Evolutionary conservation across 2,888 invertebrate species (phyloP).

Genomic region (Nomada fabriciana): DNA sequence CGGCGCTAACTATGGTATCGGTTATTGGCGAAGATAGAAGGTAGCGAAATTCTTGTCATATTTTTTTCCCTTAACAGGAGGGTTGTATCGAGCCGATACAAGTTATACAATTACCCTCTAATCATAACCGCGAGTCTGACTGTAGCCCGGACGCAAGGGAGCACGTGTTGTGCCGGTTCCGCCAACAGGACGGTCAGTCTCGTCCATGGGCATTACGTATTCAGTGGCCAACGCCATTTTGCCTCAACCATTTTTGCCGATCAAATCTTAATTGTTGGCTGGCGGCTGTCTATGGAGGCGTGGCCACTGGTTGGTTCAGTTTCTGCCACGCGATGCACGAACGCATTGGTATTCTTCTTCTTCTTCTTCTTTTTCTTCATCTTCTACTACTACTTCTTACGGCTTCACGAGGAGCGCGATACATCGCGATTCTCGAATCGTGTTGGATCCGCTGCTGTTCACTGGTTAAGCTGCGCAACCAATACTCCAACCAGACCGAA

Average conservation of each 20-base stretch:
- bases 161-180: conserved; percentile 64
- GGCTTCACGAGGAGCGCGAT: conserved; percentile 46
- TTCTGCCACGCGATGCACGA: conserved; percentile 84
- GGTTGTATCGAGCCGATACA: conserved; percentile 25
- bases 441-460: conserved; percentile 46
- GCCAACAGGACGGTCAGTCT: conserved; percentile 60
- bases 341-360: conserved; percentile 75
- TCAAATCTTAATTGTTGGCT: conserved; percentile 85
- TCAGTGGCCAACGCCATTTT: conserved; percentile 84
- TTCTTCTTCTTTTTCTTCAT: conserved; percentile 38
- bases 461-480: conserved; percentile 65
- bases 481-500: conserved; percentile 75
- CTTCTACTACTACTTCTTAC: conserved; percentile 8
- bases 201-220: conserved; percentile 81
- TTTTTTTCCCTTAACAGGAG: not conserved
- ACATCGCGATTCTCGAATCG: conserved; percentile 53
- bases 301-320: conserved; percentile 82
- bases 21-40: not conserved
- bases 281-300: conserved; percentile 84
- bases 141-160: conserved; percentile 58
- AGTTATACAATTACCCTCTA: conserved; percentile 52
- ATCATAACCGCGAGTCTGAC: conserved; percentile 58
- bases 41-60: conserved; percentile 24
- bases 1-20: not conserved
- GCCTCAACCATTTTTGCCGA: conserved; percentile 84